phyloP scores from a whole-genome alignment of 2,888 invertebrate genomes.

The Psylliodes chrysocephalus region DNA sequence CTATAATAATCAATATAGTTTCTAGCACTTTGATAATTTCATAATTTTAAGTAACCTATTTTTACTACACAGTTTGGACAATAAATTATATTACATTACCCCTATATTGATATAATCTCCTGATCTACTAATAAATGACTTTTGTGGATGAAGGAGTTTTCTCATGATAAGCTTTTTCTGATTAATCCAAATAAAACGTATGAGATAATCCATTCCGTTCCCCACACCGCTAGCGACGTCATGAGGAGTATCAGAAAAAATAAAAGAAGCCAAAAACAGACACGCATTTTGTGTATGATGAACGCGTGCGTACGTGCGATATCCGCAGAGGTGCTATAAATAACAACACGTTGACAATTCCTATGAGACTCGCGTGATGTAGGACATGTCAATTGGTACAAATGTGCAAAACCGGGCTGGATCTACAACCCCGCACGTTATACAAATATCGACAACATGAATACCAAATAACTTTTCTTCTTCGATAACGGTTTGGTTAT shows the following conservation, averaged over 20 bases:
- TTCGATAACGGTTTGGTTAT: too few species aligned
- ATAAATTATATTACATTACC: too few species aligned
- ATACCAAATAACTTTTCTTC: slow-evolving; percentile 42
- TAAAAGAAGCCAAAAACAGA: slow-evolving; percentile 5
- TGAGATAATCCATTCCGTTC: neutral
- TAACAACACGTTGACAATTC: slow-evolving; percentile 59
- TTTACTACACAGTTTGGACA: too few species aligned
- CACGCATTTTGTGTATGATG: slow-evolving; percentile 40
- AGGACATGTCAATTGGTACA: slow-evolving; percentile 61
- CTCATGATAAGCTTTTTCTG: too few species aligned
- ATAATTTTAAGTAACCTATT: too few species aligned
- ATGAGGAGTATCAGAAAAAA: slow-evolving; percentile 7
- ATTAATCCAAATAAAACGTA: too few species aligned
- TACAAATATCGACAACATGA: slow-evolving; percentile 47
- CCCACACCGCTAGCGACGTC: neutral
- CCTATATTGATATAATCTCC: too few species aligned
- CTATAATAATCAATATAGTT: too few species aligned
- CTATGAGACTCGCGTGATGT: slow-evolving; percentile 60
- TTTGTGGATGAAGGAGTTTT: too few species aligned
- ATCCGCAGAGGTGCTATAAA: slow-evolving; percentile 58
- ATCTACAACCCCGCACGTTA: slow-evolving; percentile 46
- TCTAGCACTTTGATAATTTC: too few species aligned
- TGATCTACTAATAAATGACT: too few species aligned
- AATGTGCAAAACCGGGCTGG: slow-evolving; percentile 49
- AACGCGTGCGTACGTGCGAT: slow-evolving; percentile 49